Evolutionary conservation across 2,113 vertebrate species (phyloP), one percentile per base, ranked within the genome.

Genomic region (Campylomormyrus numenius): DNA sequence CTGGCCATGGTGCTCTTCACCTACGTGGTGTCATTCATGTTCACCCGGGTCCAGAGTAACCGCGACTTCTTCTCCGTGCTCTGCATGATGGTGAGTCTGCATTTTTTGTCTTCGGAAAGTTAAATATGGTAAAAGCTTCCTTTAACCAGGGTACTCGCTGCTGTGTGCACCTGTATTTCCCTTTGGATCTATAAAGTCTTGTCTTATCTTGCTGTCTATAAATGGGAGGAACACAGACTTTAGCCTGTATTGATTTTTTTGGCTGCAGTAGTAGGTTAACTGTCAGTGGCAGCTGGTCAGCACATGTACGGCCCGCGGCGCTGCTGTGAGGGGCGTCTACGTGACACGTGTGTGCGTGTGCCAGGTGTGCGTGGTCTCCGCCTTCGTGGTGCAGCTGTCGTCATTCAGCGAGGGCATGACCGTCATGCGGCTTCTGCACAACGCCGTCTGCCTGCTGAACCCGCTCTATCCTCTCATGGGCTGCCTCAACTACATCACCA

Each of bases 401-500:
- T 97, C 96, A 91, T 95, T 97, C 48, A 96, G 97, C 91, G 95
- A 96, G 58, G 95, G 92, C 58, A 93, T 93, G 8, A 90, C 91
- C 21, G 90, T 96, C 7, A 95, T 96, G 39, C 93, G 94, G 0
- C 0, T 95, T 90, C 95, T 99, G 89, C 97, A 99, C 92, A 97
- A 96, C 2, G 4, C 93, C n/a, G 93, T 99, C 92, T 99, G 97
- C 91, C 92, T 98, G 91, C 92, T 94, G 92, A 96, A 97, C 94
- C 98, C 98, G 0, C 95, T 99, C 83, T 99, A 99, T 85, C 97
- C 98, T 0, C 96, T 99, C 0, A 97, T 98, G 89, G 98, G 98
- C 46, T 98, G 97, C 92, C 95, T 99, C 90, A 97, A 97, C 91
- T 97, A 95, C 92, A 98, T 99, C 92, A 97, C 97, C 93, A 97